Evolutionary conservation across 1,140 invertebrate genomes (phyloP).

Genomic region (Mizuhopecten yessoensis): DNA sequence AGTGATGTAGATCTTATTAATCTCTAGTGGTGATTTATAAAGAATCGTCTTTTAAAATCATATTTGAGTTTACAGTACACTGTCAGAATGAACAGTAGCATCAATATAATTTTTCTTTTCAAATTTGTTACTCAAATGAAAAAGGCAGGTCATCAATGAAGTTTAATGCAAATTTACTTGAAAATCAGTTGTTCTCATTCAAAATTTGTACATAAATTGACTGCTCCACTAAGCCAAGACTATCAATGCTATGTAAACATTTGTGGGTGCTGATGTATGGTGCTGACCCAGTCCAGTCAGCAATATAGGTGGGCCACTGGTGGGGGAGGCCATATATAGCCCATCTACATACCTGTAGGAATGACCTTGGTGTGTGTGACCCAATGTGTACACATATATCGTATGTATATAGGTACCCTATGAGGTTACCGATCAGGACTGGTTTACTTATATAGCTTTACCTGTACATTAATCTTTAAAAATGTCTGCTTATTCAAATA

Average conservation of each 20-base stretch:
- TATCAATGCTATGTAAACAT: neutral
- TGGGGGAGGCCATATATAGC: slow-evolving; percentile 15
- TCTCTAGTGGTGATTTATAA: no score
- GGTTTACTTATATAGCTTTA: neutral
- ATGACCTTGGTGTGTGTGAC: neutral
- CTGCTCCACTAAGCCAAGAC: neutral
- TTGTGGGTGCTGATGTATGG: neutral
- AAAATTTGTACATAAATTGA: neutral
- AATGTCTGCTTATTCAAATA: slow-evolving; percentile 13
- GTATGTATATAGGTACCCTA: slow-evolving; percentile 6
- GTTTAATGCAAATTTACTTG: neutral
- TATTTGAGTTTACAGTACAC: no score
- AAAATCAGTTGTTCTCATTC: neutral
- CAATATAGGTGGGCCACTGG: neutral
- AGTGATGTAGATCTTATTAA: no score
- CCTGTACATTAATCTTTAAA: neutral
- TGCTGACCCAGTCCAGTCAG: slow-evolving; percentile 10
- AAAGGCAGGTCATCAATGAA: no score
- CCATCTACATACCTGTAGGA: neutral
- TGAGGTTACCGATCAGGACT: neutral
- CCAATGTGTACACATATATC: neutral
- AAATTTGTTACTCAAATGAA: no score
- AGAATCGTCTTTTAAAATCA: no score
- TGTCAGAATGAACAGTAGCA: neutral
- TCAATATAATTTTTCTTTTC: no score